Evolutionary conservation across 2,113 vertebrate species (phyloP).

Genomic region (Anseranas semipalmata): DNA sequence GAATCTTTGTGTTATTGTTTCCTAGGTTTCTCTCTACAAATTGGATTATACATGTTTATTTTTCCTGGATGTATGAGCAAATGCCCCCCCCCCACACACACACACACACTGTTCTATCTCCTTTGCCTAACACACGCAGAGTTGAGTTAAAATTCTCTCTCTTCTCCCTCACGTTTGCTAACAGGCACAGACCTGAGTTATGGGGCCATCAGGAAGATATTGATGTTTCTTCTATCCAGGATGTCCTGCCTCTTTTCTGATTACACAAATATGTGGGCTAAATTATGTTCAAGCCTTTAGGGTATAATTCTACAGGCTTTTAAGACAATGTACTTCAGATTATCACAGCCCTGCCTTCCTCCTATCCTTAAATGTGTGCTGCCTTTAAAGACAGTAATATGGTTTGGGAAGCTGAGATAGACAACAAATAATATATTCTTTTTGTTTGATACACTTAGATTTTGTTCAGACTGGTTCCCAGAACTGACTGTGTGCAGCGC

Average conservation of each 20-base stretch:
- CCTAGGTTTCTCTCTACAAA: neutral
- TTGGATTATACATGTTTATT: neutral
- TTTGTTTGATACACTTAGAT: neutral
- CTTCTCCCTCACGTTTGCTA: neutral
- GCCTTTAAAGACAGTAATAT: neutral
- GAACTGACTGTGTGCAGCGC: too few species aligned
- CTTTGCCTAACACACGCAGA: rapidly evolving
- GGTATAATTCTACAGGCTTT: neutral
- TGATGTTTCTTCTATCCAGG: neutral
- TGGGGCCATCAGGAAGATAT: neutral
- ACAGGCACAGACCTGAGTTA: neutral
- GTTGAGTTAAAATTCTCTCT: neutral
- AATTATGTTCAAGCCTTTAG: rapidly evolving
- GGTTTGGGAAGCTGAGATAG: neutral
- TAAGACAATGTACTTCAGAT: neutral
- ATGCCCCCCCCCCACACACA: too few species aligned
- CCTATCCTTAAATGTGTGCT: neutral
- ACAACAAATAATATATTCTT: rapidly evolving
- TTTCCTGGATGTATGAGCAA: neutral
- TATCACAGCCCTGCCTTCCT: neutral
- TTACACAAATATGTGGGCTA: neutral
- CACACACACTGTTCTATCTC: neutral
- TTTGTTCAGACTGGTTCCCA: neutral
- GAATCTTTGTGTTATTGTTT: neutral
- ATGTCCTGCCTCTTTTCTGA: neutral